phyloP scores from a whole-genome alignment of 1,140 invertebrate genomes.

The Drosophila murphyi region DNA sequence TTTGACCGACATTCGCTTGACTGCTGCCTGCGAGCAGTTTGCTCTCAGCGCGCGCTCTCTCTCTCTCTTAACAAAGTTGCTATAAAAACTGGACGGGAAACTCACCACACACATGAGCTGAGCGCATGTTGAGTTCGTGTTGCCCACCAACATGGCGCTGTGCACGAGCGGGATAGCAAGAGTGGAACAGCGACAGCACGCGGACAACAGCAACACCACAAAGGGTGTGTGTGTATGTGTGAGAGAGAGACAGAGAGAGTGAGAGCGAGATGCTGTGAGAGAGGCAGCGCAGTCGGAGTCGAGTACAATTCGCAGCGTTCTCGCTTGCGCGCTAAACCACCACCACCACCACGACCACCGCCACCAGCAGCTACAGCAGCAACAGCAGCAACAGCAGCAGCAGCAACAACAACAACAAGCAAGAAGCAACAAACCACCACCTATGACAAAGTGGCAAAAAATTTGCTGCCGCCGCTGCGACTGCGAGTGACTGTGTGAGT shows the following conservation, averaged over 20 bases:
- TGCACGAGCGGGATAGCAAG: conserved; percentile 35
- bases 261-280: neutral
- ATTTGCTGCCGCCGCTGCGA: conserved; percentile 35
- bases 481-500: conserved; percentile 18
- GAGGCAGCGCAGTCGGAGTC: conserved; percentile 1
- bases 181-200: conserved; percentile 2
- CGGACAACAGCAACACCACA: neutral
- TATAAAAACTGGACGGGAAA: conserved; percentile 42
- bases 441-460: conserved; percentile 73
- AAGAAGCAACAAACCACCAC: conserved; percentile 9
- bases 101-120: conserved; percentile 33
- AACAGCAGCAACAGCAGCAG: conserved; percentile 22
- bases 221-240: too few relatives aligned
- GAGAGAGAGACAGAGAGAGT: conserved; percentile 2
- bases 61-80: conserved; percentile 12
- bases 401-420: neutral
- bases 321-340: conserved; percentile 9
- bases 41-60: neutral
- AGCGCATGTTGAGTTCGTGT: conserved; percentile 26
- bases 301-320: conserved; percentile 5
- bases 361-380: conserved; percentile 16
- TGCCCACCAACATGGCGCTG: conserved; percentile 69
- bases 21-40: neutral
- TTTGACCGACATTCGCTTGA: conserved; percentile 46
- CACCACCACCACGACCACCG: conserved; percentile 15